Evolutionary conservation across 2,797 vertebrate species (phyloP), one percentile per base, ranked within the genome.

Genomic region (Acrossocheilus wenchowensis): DNA sequence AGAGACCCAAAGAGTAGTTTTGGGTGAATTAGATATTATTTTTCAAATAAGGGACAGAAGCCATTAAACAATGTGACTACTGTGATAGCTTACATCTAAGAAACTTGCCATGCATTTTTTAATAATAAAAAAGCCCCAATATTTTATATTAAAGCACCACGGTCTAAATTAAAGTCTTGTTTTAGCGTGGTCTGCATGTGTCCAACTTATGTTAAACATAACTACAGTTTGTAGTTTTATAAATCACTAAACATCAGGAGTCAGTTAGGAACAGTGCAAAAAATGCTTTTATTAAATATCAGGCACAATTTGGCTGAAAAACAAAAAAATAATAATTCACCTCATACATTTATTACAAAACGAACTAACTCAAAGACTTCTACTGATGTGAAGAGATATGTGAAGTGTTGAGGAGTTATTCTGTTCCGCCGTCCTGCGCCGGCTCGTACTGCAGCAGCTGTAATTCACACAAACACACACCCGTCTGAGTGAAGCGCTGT

Each of bases 391-490:
- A 62, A 62, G 41, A 36, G 36, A 45, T 10, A 30, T 60, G 0
- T 73, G 7, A 26, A 64, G 60, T 34, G 17, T 1, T 17, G 52
- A 23, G 2, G 57, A 4, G 89, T 91, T 88, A 89, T 39, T 97
- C 96, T 45, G 94, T 92, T 73, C 91, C 93, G 91, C 95, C 96
- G 86, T 97, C 97, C 1, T 97, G 96, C 89, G 94, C 91, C 68
- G 95, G 93, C 94, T 99, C 97, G 87, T 96, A 97, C 90, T 97
- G 97, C 96, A 96, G 93, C 93, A 99, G 95, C 98, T 99, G 95
- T 45, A 91, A 80, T 48, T 43, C 36, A 66, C 48, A 68, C 71
- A 66, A 54, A 41, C 21, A 45, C 39, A 39, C 41, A 9, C 8
- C 9, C 2, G 9, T 10, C 41, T 10, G 26, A 39, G 14, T 79